Base-by-base conservation (phyloP, 2,113 vertebrate genomes). In the Merops nubicus region DNA sequence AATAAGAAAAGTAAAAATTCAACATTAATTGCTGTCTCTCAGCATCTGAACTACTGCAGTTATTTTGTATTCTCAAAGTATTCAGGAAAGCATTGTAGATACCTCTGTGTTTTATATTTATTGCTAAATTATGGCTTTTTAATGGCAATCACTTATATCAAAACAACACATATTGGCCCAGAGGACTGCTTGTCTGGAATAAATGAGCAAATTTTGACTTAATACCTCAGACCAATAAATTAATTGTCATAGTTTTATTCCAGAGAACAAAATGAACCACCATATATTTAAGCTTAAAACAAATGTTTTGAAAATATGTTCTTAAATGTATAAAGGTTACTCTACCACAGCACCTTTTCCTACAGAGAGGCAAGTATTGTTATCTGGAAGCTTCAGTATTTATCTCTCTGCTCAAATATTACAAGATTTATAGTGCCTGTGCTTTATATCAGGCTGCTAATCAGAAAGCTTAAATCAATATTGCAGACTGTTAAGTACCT, bases 391-490 rank as follows among this genome's bases (percentile, higher is more conserved):
- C 48, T 68, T 89, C 48, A 65, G 23, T 56, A 60, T 89, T 94
- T 95, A 51, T 79, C 34, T 76, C 43, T 54, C 67, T 91, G 28
- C 43, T 96, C 57, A 88, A 95, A 82, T 91, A 94, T 85, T 82
- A 50, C n/a, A 76, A 85, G 91, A 96, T 91, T 96, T 95, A 96
- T 69, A 48, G 65, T 64, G n/a, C 33, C 80, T 68, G 20, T 92
- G 69, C 68, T 95, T 93, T 87, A 53, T 88, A 93, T 94, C 89
- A 82, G 43, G 29, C 65, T 62, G 43, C 74, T 95, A 73, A 96
- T 96, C 91, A 85, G 69, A 62, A 88, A 56, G 43, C 42, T 91
- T 82, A 79, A 96, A 94, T 95, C 91, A 93, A 69, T 91, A 96
- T 62, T 73, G 92, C 56, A 79, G 43, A 43, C 28, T 73, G 53